phyloP scores from a whole-genome alignment of 2,797 vertebrate species.

The Acridotheres tristis region DNA sequence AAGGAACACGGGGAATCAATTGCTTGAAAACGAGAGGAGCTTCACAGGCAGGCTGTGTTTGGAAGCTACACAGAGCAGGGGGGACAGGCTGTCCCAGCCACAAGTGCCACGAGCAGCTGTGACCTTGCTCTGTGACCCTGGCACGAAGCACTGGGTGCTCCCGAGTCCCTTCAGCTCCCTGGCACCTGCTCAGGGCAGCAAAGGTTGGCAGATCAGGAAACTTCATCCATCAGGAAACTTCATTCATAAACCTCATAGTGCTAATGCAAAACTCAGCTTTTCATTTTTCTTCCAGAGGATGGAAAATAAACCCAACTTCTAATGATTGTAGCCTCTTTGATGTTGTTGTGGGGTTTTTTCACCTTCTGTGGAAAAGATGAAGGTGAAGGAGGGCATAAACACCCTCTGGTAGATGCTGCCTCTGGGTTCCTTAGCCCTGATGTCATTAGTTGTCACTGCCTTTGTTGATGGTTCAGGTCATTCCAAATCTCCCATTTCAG shows the following conservation, averaged over 20 bases:
- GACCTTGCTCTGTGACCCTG: not conserved
- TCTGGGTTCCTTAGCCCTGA: not conserved
- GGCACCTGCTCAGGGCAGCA: not conserved
- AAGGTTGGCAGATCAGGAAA: not conserved
- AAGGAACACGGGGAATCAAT: not conserved
- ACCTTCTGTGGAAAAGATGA: not conserved
- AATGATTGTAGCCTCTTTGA: not conserved
- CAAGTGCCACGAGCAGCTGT: not conserved
- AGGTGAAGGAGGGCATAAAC: not conserved
- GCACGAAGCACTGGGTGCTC: rapidly evolving
- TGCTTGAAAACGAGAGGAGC: not conserved
- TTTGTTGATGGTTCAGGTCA: not conserved
- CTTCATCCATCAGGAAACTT: not conserved
- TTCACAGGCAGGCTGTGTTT: not conserved
- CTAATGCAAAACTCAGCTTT: not conserved
- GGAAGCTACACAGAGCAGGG: not conserved
- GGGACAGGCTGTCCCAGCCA: too few relatives aligned
- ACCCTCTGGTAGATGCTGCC: not conserved
- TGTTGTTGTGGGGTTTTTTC: not conserved
- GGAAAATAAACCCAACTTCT: not conserved
- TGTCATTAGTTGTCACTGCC: not conserved
- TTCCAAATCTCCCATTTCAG: not conserved
- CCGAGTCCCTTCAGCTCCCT: not conserved
- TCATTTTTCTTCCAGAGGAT: not conserved
- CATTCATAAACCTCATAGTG: not conserved